These are phyloP conservation scores for Mizuhopecten yessoensis DNA, from an alignment of 1,140 invertebrate species.

Conservation along the genomic window DNA sequence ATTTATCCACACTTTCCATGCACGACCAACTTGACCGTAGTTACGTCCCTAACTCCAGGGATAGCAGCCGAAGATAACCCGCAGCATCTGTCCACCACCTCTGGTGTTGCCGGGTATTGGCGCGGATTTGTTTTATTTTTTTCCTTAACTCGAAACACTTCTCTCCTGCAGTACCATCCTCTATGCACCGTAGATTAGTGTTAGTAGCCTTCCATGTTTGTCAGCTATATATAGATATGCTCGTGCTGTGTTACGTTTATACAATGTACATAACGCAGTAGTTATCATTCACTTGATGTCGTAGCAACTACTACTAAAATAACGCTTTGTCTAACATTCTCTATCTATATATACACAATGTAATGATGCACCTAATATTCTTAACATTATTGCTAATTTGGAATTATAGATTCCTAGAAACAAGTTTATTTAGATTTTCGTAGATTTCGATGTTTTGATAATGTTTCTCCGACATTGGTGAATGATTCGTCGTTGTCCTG, in stretches of 20 bases:
- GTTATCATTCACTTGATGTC: background rate
- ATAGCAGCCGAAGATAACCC: background rate
- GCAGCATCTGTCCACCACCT: background rate
- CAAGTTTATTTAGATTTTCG: background rate
- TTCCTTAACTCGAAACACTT: too few relatives aligned
- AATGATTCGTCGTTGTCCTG: background rate
- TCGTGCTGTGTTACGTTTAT: background rate
- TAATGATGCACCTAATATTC: background rate
- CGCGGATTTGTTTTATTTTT: background rate
- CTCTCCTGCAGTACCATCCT: background rate
- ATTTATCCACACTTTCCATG: background rate
- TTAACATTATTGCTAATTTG: background rate
- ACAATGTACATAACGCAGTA: background rate
- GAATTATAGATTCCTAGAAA: background rate
- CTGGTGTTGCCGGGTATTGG: background rate
- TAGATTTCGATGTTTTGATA: background rate
- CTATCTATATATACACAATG: too few relatives aligned
- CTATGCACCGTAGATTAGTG: background rate
- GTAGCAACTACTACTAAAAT: background rate
- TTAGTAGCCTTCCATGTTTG: background rate
- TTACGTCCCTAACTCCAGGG: background rate
- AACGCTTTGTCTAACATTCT: background rate
- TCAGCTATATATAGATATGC: background rate
- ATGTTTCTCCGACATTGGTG: background rate
- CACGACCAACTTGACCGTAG: background rate